Conservation (phyloP, 2,797 vertebrate genomes). For the Liparis tanakae region DNA sequence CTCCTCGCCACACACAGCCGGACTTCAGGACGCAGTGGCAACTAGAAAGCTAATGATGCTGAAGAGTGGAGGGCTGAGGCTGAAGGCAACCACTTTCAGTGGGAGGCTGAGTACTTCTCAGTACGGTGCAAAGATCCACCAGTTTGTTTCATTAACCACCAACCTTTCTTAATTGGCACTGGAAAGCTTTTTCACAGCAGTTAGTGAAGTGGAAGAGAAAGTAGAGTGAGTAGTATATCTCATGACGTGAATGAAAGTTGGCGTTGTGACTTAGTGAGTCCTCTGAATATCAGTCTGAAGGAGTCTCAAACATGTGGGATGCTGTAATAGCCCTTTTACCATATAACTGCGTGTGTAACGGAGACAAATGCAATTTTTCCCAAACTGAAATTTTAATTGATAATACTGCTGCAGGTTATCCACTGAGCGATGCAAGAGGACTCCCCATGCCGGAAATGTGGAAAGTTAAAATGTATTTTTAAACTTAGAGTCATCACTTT, state of each 20-base stretch:
- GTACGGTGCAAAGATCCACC: slow-evolving; percentile 33
- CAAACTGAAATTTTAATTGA: slow-evolving; percentile 8
- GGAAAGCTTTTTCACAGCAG: slow-evolving; percentile 37
- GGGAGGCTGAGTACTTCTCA: slow-evolving; percentile 46
- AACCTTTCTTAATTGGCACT: slow-evolving; percentile 36
- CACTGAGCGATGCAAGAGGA: slow-evolving; percentile 4
- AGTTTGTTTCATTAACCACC: slow-evolving; percentile 59
- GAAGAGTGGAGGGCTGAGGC: slow-evolving; percentile 26
- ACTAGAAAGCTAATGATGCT: slow-evolving; percentile 40
- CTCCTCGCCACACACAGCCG: background rate
- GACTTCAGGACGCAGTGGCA: background rate
- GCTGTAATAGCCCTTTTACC: slow-evolving; percentile 26
- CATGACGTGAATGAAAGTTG: slow-evolving; percentile 36
- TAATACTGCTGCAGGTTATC: slow-evolving; percentile 27
- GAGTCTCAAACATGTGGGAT: slow-evolving; percentile 16
- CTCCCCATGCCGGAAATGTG: background rate
- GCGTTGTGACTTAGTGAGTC: background rate
- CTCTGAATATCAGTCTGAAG: slow-evolving; percentile 19
- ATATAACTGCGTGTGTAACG: slow-evolving; percentile 5
- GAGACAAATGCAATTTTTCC: slow-evolving; percentile 22
- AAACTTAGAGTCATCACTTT: slow-evolving; percentile 14
- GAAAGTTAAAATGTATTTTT: background rate
- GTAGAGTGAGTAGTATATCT: slow-evolving; percentile 24
- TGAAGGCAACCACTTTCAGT: slow-evolving; percentile 44
- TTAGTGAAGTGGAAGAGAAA: slow-evolving; percentile 23